These are phyloP conservation scores for Glossosoma conforme DNA, from an alignment of 1,140 invertebrate genomes.

Conservation along the genomic window DNA sequence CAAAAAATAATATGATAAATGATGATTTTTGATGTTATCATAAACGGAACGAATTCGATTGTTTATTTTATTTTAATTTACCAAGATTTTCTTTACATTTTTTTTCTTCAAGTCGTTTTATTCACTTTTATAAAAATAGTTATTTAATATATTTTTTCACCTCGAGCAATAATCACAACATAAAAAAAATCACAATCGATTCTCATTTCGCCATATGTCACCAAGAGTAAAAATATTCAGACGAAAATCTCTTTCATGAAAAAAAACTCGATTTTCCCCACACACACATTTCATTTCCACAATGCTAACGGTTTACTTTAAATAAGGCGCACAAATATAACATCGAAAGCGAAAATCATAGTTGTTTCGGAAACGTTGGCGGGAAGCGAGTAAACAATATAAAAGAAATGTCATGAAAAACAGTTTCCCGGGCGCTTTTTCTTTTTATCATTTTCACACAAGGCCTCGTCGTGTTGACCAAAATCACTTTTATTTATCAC, in stretches of 20 bases:
- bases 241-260: neutral
- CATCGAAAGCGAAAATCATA: conserved; percentile 22
- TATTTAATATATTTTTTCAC: neutral
- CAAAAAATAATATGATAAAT: no score
- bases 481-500: neutral
- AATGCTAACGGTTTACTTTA: neutral
- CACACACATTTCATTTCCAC: neutral
- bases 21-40: no score
- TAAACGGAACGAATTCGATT: no score
- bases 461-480: no score
- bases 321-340: neutral
- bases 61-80: no score
- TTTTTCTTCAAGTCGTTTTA: no score
- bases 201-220: neutral
- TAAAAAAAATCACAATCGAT: neutral
- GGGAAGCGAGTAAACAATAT: conserved; percentile 16
- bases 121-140: no score
- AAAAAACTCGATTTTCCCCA: neutral
- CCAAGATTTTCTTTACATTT: no score
- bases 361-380: conserved; percentile 8
- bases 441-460: no score
- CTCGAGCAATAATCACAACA: neutral
- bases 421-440: neutral
- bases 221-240: neutral
- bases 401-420: conserved; percentile 14